These are phyloP conservation scores for Drosophila lowei DNA, from an alignment of 1,140 invertebrate genomes.

Conservation along the genomic window DNA sequence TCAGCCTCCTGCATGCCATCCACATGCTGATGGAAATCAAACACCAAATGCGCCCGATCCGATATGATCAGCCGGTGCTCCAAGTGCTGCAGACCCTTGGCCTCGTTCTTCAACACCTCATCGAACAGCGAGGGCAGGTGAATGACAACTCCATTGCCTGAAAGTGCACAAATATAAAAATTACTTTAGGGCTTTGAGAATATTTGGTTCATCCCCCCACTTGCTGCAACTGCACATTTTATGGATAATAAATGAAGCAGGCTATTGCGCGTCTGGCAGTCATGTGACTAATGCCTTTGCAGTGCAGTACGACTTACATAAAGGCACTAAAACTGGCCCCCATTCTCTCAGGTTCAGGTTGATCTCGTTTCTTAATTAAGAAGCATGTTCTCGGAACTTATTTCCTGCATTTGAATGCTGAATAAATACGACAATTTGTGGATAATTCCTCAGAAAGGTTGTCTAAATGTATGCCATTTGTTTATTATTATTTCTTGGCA, in stretches of 20 bases:
- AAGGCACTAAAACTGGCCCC: background rate
- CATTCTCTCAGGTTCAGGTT: background rate
- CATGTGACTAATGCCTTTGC: slow-evolving; percentile 8
- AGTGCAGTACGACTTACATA: background rate
- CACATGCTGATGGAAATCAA: slow-evolving; percentile 96
- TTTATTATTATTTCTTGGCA: no score
- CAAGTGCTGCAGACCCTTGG: slow-evolving; percentile 94
- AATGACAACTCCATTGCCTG: slow-evolving; percentile 99
- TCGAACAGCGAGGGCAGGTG: slow-evolving; percentile 98
- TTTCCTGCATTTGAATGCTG: no score
- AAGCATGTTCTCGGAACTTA: background rate
- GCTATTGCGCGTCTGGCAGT: slow-evolving; percentile 15
- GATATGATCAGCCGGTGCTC: slow-evolving; percentile 95
- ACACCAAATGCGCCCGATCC: slow-evolving; percentile 97
- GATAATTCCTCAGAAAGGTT: no score
- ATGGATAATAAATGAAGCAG: slow-evolving; percentile 8
- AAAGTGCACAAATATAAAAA: slow-evolving; percentile 65
- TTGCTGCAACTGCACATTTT: background rate
- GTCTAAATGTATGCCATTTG: no score
- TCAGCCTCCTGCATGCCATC: slow-evolving; percentile 97
- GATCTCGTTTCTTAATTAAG: background rate
- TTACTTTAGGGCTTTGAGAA: background rate
- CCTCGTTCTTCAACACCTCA: slow-evolving; percentile 96
- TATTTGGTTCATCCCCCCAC: slow-evolving; percentile 1
- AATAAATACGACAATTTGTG: no score